Conservation (phyloP, 2,888 invertebrate genomes). For the Poecilus cupreus region DNA sequence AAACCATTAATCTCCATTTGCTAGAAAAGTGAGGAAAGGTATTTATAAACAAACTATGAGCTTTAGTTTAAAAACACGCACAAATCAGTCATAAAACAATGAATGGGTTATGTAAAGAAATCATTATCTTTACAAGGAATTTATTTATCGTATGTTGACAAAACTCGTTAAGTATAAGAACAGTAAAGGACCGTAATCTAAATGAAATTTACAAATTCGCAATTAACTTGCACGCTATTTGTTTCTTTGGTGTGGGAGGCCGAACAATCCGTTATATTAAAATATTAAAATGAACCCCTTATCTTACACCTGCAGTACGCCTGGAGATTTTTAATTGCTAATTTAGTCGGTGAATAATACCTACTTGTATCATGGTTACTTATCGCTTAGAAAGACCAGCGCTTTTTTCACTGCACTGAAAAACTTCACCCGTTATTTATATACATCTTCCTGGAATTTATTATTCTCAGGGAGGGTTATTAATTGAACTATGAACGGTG, state of each 20-base stretch:
- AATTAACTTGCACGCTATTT: constrained; percentile 55
- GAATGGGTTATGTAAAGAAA: neutral
- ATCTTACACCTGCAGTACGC: constrained; percentile 55
- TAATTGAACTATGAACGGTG: constrained; percentile 9
- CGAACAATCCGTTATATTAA: constrained; percentile 51
- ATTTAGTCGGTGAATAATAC: constrained; percentile 51
- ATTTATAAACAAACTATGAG: too few species aligned
- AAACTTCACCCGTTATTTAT: constrained; percentile 42
- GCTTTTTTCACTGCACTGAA: neutral
- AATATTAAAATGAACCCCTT: constrained; percentile 57
- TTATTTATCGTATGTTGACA: constrained; percentile 46
- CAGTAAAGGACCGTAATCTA: constrained; percentile 42
- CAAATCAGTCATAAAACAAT: neutral
- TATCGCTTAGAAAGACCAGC: constrained; percentile 37
- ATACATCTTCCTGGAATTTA: constrained; percentile 31
- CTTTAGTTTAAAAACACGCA: neutral
- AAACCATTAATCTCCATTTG: too few species aligned
- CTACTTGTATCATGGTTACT: constrained; percentile 48
- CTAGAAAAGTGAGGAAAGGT: too few species aligned
- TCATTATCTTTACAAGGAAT: constrained; percentile 12
- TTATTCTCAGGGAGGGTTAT: neutral
- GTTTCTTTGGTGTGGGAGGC: constrained; percentile 42
- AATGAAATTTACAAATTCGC: constrained; percentile 56
- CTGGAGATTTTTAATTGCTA: constrained; percentile 56
- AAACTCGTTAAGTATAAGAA: constrained; percentile 48